phyloP scores from a whole-genome alignment of 2,888 invertebrate species.

The Hirtodrosophila trivittata region DNA sequence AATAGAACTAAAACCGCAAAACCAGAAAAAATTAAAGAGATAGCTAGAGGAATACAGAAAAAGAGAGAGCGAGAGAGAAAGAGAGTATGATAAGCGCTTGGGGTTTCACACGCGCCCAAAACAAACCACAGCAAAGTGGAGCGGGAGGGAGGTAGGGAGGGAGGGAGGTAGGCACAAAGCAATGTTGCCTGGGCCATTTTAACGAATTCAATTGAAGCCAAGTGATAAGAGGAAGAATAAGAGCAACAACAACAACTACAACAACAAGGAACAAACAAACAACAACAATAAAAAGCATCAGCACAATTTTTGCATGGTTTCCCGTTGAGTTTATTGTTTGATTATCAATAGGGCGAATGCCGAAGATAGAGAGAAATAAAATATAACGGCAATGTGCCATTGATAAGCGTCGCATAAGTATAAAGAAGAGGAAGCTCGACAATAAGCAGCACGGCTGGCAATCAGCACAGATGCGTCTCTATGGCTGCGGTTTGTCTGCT shows the following conservation, averaged over 20 bases:
- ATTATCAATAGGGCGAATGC: slow-evolving; percentile 61
- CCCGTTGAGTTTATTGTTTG: slow-evolving; percentile 65
- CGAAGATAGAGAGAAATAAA: slow-evolving; percentile 7
- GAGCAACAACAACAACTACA: slow-evolving; percentile 22
- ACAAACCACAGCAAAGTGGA: slow-evolving; percentile 12
- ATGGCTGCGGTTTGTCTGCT: too few species aligned
- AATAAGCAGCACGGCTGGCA: too few species aligned
- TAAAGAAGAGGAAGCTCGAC: slow-evolving; percentile 21
- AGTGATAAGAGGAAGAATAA: slow-evolving; percentile 29
- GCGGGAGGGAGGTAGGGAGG: slow-evolving; percentile 4
- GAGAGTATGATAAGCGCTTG: slow-evolving; percentile 36
- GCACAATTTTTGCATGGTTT: slow-evolving; percentile 45
- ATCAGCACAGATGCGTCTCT: too few species aligned
- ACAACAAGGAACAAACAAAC: slow-evolving; percentile 6
- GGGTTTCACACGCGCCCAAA: slow-evolving; percentile 35
- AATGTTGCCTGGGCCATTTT: slow-evolving; percentile 23
- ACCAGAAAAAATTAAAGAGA: slow-evolving; percentile 3
- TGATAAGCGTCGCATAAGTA: slow-evolving; percentile 27
- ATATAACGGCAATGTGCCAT: slow-evolving; percentile 4
- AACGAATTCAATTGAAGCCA: slow-evolving; percentile 48
- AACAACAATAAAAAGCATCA: slow-evolving; percentile 13
- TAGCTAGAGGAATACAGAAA: not conserved
- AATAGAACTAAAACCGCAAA: slow-evolving; percentile 2
- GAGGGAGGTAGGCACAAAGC: not conserved
- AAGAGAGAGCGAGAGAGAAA: slow-evolving; percentile 11